These are phyloP conservation scores for Sinocyclocheilus maitianheensis DNA, from an alignment of 2,113 vertebrate genomes.

Conservation along the genomic window DNA sequence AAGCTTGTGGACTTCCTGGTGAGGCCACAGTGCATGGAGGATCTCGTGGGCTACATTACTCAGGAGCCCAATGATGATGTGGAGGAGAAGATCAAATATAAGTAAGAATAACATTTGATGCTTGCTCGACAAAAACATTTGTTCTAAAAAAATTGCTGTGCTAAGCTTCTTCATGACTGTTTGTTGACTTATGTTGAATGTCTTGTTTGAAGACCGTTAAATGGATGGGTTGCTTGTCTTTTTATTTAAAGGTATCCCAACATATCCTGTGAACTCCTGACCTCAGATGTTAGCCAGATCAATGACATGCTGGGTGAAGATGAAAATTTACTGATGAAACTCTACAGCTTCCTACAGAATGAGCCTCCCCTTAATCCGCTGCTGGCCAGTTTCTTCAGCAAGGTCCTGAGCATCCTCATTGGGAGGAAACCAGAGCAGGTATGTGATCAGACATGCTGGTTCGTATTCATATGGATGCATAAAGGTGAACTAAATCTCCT, in stretches of 20 bases:
- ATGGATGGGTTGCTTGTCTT: background rate
- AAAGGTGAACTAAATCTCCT: background rate
- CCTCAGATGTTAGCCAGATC: conserved; percentile 95
- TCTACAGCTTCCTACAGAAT: conserved; percentile 93
- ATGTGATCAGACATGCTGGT: conserved; percentile 27
- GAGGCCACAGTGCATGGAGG: conserved; percentile 94
- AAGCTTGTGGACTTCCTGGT: conserved; percentile 96
- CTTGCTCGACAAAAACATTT: background rate
- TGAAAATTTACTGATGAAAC: conserved; percentile 88
- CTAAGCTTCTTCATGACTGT: too few relatives aligned
- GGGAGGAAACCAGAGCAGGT: conserved; percentile 99
- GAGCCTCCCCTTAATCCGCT: conserved; percentile 93
- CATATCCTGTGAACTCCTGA: conserved; percentile 97
- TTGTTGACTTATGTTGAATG: background rate
- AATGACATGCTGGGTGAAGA: conserved; percentile 96
- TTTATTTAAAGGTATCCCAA: conserved; percentile 87
- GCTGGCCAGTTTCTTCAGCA: conserved; percentile 98
- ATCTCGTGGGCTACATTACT: conserved; percentile 94
- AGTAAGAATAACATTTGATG: conserved; percentile 76
- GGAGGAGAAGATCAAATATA: conserved; percentile 97
- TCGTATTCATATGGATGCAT: background rate
- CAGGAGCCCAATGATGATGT: conserved; percentile 93
- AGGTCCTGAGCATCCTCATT: conserved; percentile 98
- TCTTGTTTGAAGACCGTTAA: background rate
- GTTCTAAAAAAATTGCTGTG: too few relatives aligned